phyloP scores from a whole-genome alignment of 1,140 invertebrate species.

The Drosophila pseudoobscura region DNA sequence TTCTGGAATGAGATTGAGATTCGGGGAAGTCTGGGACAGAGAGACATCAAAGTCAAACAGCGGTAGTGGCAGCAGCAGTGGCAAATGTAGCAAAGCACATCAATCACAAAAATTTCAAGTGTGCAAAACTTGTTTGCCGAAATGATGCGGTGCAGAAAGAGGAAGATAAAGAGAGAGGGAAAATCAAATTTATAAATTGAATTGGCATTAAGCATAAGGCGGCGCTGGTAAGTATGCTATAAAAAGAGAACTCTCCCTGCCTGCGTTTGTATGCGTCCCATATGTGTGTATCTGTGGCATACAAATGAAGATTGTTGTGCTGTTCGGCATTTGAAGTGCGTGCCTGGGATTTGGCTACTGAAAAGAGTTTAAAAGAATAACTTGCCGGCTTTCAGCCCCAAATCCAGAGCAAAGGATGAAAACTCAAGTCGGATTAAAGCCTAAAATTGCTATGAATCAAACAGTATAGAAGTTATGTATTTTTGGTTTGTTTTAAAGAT shows the following conservation, averaged over 20 bases:
- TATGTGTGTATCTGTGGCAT: constrained; percentile 15
- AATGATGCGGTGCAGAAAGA: constrained; percentile 52
- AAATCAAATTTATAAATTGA: constrained; percentile 72
- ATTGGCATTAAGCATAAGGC: constrained; percentile 78
- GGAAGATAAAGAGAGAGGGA: neutral
- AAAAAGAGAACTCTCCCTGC: constrained; percentile 49
- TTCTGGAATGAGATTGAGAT: constrained; percentile 34
- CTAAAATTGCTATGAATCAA: neutral
- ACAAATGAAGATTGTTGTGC: constrained; percentile 55
- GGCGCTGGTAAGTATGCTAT: constrained; percentile 65
- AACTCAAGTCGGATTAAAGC: neutral
- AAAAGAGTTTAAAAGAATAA: constrained; percentile 40
- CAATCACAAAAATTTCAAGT: constrained; percentile 82
- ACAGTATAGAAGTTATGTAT: no score
- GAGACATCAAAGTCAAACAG: constrained; percentile 78
- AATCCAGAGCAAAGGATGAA: neutral
- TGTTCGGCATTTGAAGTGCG: constrained; percentile 63
- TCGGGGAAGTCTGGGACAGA: constrained; percentile 19
- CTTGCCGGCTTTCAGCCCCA: constrained; percentile 27
- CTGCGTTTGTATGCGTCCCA: neutral
- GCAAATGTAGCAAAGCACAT: constrained; percentile 73
- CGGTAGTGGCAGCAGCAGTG: constrained; percentile 26
- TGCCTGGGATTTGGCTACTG: constrained; percentile 43
- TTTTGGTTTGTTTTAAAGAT: no score
- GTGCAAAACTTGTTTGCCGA: constrained; percentile 75